Conservation (phyloP, 2,888 invertebrate species). For the Malacosoma neustria region DNA sequence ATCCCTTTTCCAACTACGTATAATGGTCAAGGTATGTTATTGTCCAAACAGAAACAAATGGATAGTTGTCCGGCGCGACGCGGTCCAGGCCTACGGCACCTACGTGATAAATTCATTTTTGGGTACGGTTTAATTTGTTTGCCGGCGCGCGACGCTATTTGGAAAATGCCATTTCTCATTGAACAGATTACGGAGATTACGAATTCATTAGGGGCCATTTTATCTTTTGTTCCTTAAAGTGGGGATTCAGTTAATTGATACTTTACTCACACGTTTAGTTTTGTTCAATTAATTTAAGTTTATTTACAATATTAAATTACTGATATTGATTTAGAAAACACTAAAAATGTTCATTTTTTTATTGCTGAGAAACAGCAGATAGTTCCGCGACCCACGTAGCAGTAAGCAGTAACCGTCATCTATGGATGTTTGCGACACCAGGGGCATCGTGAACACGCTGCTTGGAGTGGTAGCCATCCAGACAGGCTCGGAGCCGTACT, state of each 20-base stretch:
- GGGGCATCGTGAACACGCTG: too few species aligned
- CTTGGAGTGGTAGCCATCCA: too few species aligned
- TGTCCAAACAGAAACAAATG: constrained; percentile 27
- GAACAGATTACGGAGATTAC: constrained; percentile 72
- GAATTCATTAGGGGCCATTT: constrained; percentile 68
- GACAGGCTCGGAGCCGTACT: too few species aligned
- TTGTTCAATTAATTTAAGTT: constrained; percentile 23
- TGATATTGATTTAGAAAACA: too few species aligned
- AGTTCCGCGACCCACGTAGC: too few species aligned
- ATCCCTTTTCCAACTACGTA: neutral
- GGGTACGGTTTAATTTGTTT: constrained; percentile 70
- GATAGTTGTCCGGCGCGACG: constrained; percentile 40
- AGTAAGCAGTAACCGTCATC: too few species aligned
- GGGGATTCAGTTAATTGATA: constrained; percentile 59
- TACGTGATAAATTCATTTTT: constrained; percentile 73
- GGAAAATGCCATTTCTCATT: constrained; percentile 69
- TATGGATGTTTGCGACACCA: too few species aligned
- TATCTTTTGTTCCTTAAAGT: constrained; percentile 51
- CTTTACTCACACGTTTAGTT: constrained; percentile 53
- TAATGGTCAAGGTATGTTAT: constrained; percentile 7
- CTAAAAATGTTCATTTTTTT: too few species aligned
- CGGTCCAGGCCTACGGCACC: constrained; percentile 10
- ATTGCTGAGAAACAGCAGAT: too few species aligned
- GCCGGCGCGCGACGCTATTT: constrained; percentile 46
- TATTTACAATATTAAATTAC: too few species aligned